Percentiles rank a stretch among this genome's conserved stretches.
Conservation (phyloP, 2,888 invertebrate species). For the Spisula subtruncata region DNA sequence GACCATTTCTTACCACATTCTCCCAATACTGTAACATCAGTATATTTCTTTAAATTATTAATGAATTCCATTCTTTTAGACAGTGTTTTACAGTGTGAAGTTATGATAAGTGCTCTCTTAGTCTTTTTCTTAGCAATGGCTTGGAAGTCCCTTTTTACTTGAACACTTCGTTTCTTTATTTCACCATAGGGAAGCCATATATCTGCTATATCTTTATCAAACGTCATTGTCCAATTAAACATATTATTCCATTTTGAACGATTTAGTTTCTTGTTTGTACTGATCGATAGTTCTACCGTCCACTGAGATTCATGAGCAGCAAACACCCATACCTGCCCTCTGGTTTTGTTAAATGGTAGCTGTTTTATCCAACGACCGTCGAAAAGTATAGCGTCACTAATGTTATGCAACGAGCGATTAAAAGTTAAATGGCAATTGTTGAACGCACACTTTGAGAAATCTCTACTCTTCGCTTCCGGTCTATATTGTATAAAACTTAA, state of each 20-base stretch:
- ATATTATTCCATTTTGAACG: background rate
- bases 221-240: slow-evolving; percentile 36
- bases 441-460: background rate
- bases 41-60: background rate
- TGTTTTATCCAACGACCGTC: background rate
- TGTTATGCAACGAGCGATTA: too few species aligned
- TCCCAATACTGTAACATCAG: background rate
- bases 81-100: background rate
- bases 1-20: background rate
- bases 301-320: slow-evolving; percentile 19
- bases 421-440: slow-evolving; percentile 3
- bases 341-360: background rate
- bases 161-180: background rate
- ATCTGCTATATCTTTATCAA: background rate
- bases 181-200: slow-evolving; percentile 8
- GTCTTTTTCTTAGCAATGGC: slow-evolving; percentile 1
- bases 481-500: background rate
- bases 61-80: slow-evolving; percentile 9
- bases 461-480: background rate
- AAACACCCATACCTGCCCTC: slow-evolving; percentile 29
- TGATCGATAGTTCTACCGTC: too few species aligned
- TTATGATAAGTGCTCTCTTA: background rate
- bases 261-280: background rate
- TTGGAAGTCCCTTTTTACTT: background rate
- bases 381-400: slow-evolving; percentile 4